phyloP scores from a whole-genome alignment of 2,888 invertebrate genomes.

The Synanthedon andrenaeformis region DNA sequence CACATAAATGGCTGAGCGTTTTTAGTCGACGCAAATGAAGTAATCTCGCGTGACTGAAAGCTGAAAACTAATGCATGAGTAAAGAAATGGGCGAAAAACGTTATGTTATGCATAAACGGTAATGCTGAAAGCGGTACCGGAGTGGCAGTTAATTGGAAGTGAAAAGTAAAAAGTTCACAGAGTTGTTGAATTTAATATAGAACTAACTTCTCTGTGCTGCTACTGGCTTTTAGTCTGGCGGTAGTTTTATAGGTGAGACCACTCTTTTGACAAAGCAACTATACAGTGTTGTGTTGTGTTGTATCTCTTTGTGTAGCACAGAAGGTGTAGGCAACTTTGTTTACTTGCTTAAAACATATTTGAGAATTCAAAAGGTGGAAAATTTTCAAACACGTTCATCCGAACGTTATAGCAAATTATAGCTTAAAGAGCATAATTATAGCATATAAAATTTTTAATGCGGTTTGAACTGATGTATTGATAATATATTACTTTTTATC shows the following conservation, averaged over 20 bases:
- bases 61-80: constrained; percentile 9
- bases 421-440: no score
- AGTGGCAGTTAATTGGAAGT: constrained; percentile 16
- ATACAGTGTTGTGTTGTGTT: neutral
- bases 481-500: no score
- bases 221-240: neutral
- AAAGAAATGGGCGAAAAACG: neutral
- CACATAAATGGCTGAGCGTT: constrained; percentile 1
- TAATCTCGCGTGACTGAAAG: constrained; percentile 36
- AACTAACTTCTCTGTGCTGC: neutral
- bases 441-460: no score
- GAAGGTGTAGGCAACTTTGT: no score
- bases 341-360: no score
- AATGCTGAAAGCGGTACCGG: neutral
- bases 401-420: no score
- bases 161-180: constrained; percentile 16
- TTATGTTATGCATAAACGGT: neutral
- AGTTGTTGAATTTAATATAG: constrained; percentile 4
- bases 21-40: constrained; percentile 28
- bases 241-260: neutral
- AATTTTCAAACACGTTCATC: no score
- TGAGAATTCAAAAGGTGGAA: no score
- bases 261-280: neutral
- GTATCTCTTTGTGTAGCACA: no score
- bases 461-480: no score